Evolutionary conservation across 1,140 invertebrate species (phyloP), one percentile per base, ranked within the genome.

Genomic region (Drosophila kikkawai): DNA sequence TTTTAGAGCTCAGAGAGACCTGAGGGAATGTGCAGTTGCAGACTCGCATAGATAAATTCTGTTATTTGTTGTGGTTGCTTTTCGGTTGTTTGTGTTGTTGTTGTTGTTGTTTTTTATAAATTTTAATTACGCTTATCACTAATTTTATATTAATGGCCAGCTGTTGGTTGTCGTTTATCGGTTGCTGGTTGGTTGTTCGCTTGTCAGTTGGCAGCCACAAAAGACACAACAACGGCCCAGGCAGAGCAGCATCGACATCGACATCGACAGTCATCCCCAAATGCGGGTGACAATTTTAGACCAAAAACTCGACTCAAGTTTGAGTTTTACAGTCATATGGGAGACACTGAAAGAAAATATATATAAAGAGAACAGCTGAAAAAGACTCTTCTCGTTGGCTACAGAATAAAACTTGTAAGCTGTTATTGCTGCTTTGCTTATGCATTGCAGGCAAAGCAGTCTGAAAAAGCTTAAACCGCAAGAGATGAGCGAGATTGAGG

Each of bases 81-180:
- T 71, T 50, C 41, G 32, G 17, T 55, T 68, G 8, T 50, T 29
- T 29, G 26, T 29, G 26, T 65, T 64, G 60, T 69, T 45, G 50
- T 59, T 45, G 2, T 19, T 19, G 2, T 45, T 22, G 5, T 8
- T 22, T 63, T 84, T 88, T 87, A 77, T 80, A 76, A 88, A 80
- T 84, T 88, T 87, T 87, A 87, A 87, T 87, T 84, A 87, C 74
- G 50, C 74, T 87, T 87, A 87, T 87, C 84, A 84, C 80, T 84
- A 88, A 88, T 87, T 87, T 80, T 87, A 87, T 90, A 84, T 81
- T 87, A 87, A 87, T 87, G 80, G 80, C 77, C 84, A 84, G 69
- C 84, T 88, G 85, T 70, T 82, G 80, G 47, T 56, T 70, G 61
- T 45, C 61, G 47, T 32, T 69, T 66, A 48, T 45, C 61, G 61